phyloP scores from a whole-genome alignment of 2,797 vertebrate genomes.

The Acomys russatus region DNA sequence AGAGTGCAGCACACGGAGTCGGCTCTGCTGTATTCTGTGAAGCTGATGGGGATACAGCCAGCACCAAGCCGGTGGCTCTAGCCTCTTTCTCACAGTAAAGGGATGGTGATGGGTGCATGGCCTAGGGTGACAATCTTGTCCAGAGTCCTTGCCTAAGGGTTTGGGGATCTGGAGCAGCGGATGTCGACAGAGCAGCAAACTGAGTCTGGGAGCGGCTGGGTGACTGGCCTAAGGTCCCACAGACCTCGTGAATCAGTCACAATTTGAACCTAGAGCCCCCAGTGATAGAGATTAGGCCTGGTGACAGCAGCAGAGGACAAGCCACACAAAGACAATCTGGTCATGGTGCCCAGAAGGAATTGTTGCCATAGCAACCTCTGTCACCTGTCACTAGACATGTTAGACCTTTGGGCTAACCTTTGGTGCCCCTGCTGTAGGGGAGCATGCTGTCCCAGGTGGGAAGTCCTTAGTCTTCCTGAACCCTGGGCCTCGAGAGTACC shows the following conservation, averaged over 20 bases:
- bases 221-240: background rate
- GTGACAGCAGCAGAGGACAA: background rate
- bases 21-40: fast-evolving
- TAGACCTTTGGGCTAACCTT: too few relatives aligned
- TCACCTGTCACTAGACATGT: background rate
- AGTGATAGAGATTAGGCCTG: background rate
- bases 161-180: fast-evolving
- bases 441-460: background rate
- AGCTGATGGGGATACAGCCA: fast-evolving
- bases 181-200: background rate
- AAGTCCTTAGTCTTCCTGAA: background rate
- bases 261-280: background rate
- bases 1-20: background rate
- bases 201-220: background rate
- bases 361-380: background rate
- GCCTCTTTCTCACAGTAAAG: background rate
- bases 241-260: too few relatives aligned
- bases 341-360: background rate
- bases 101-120: background rate
- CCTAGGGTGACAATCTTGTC: background rate
- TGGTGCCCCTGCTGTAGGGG: background rate
- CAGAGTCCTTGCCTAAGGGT: background rate
- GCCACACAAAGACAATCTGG: background rate
- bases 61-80: fast-evolving
- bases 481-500: background rate